Conservation (phyloP, 2,888 invertebrate genomes). For the Tromatobia lineatoria region DNA sequence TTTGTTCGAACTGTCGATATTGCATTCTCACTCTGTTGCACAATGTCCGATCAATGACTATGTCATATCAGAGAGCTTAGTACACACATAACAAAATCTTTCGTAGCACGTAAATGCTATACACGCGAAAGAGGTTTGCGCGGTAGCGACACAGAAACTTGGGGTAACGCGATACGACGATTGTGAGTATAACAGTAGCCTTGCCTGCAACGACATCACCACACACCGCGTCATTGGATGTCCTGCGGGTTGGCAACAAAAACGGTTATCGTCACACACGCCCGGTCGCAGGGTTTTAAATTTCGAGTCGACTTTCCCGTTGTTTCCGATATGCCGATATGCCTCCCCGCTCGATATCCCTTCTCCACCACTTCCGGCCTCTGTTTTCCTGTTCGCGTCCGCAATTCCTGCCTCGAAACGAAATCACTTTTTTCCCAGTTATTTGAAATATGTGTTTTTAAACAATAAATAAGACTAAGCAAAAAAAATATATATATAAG, state of each 20-base stretch:
- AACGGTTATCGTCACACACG: constrained; percentile 67
- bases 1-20: constrained; percentile 12
- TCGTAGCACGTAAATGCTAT: constrained; percentile 42
- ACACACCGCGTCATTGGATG: constrained; percentile 45
- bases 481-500: background rate
- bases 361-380: constrained; percentile 46
- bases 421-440: background rate
- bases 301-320: constrained; percentile 64
- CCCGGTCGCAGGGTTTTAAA: constrained; percentile 64
- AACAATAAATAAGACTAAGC: too few species aligned
- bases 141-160: constrained; percentile 34
- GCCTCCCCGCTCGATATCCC: constrained; percentile 32
- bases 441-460: background rate
- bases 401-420: background rate
- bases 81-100: constrained; percentile 44
- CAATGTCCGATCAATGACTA: constrained; percentile 43
- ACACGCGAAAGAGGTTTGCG: constrained; percentile 56
- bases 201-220: constrained; percentile 23
- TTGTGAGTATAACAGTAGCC: constrained; percentile 34
- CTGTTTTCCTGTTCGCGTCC: constrained; percentile 29
- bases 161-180: constrained; percentile 64
- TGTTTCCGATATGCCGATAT: constrained; percentile 66
- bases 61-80: constrained; percentile 10
- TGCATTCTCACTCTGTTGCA: background rate
- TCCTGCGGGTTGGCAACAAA: constrained; percentile 66